Evolutionary conservation across 2,888 invertebrate genomes (phyloP).

Genomic region (Anticlea derivata): DNA sequence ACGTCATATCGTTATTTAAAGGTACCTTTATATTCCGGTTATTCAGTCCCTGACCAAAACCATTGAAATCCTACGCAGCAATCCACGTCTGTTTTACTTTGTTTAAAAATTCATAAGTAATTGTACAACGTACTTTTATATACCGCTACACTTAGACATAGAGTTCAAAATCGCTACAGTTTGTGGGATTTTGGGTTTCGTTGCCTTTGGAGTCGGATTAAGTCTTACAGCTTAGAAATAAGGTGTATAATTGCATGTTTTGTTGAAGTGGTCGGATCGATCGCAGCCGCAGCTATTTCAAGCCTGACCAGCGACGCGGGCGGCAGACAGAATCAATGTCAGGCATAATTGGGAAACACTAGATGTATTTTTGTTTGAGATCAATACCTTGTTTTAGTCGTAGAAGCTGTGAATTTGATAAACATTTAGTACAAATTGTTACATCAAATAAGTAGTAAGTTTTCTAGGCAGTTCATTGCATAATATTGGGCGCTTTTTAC

Average conservation of each 20-base stretch:
- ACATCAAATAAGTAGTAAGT: no score
- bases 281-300: constrained; percentile 59
- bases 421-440: no score
- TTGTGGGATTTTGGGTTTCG: not conserved
- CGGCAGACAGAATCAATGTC: constrained; percentile 74
- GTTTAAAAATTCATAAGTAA: constrained; percentile 4
- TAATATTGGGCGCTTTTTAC: no score
- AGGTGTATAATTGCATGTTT: constrained; percentile 23
- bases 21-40: no score
- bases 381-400: constrained; percentile 47
- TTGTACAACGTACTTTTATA: not conserved
- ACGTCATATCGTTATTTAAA: no score
- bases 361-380: constrained; percentile 63
- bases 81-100: no score
- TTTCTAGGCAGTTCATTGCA: no score
- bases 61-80: no score
- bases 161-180: constrained; percentile 14
- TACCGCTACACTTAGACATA: not conserved
- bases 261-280: constrained; percentile 42
- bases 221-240: constrained; percentile 15
- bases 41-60: no score
- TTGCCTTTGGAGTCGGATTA: constrained; percentile 6
- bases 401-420: constrained; percentile 1
- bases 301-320: constrained; percentile 47
- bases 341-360: constrained; percentile 66